Evolutionary conservation across 2,113 vertebrate species (phyloP).

Genomic region (Tor tambroides): DNA sequence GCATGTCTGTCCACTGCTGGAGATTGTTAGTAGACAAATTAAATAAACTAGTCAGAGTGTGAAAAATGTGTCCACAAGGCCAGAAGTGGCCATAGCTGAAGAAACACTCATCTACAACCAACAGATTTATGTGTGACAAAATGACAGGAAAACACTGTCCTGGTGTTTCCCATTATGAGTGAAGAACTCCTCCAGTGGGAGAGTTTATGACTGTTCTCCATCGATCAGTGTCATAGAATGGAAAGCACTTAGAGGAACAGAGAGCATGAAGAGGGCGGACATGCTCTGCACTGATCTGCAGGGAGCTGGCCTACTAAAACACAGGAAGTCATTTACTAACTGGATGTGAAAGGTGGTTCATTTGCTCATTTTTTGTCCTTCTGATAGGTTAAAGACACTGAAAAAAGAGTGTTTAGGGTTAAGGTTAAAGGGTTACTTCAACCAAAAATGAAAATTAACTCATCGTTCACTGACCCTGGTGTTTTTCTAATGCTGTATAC

Average conservation of each 20-base stretch:
- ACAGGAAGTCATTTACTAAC: conserved; percentile 29
- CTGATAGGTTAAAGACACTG: not conserved
- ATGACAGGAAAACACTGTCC: conserved; percentile 43
- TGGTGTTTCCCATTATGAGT: conserved; percentile 49
- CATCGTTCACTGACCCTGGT: not conserved
- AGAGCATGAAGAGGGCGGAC: conserved; percentile 44
- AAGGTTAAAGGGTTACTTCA: not conserved
- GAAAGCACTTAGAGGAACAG: conserved; percentile 51
- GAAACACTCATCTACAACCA: conserved; percentile 38
- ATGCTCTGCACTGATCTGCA: conserved; percentile 22
- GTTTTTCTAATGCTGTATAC: not conserved
- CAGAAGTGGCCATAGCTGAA: conserved; percentile 20
- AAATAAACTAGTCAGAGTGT: conserved; percentile 3
- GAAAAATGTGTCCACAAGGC: conserved; percentile 17
- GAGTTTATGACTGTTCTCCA: conserved; percentile 52
- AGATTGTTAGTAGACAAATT: not conserved
- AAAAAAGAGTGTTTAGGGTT: not conserved
- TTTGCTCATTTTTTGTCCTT: not conserved
- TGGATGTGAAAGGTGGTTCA: conserved; percentile 38
- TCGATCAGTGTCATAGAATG: conserved; percentile 44
- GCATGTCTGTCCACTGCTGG: not conserved
- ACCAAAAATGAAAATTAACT: not conserved
- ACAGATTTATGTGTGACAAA: conserved; percentile 49
- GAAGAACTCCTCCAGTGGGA: conserved; percentile 42
- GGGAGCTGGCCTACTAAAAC: conserved; percentile 50